A percentile compares a stretch with the other conserved stretches of the same genome.
These are phyloP conservation scores for Tinea pellionella DNA, from an alignment of 2,888 invertebrate genomes.

Conservation along the genomic window DNA sequence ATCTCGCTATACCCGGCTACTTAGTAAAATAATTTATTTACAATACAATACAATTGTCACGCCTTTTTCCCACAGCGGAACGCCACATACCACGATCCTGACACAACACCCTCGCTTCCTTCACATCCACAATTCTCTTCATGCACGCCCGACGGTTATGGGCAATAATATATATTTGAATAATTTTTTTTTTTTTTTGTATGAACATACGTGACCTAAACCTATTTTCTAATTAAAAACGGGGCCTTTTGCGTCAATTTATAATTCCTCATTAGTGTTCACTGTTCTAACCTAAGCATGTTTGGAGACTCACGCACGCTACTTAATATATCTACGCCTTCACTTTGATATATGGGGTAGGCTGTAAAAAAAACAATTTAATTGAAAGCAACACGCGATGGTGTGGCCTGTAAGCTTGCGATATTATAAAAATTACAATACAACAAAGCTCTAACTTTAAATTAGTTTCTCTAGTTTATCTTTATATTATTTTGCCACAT, in stretches of 20 bases:
- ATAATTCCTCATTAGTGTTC: constrained; percentile 12
- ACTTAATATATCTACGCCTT: constrained; percentile 18
- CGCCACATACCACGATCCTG: too few relatives aligned
- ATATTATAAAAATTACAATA: constrained; percentile 3
- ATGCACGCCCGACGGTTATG: too few relatives aligned
- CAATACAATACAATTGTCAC: too few relatives aligned
- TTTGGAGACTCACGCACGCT: constrained; percentile 9
- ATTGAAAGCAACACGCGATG: constrained; percentile 33
- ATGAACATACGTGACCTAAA: neutral
- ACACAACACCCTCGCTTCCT: too few relatives aligned
- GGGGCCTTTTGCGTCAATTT: constrained; percentile 4
- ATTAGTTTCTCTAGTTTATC: neutral
- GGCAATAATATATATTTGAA: too few relatives aligned
- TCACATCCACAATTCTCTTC: too few relatives aligned
- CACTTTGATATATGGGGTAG: constrained; percentile 16
- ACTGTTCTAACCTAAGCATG: constrained; percentile 9
- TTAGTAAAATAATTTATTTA: neutral
- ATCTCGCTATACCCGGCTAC: too few relatives aligned
- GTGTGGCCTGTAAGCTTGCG: constrained; percentile 15
- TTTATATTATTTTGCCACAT: too few relatives aligned
- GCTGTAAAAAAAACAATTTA: constrained; percentile 21
- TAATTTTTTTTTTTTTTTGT: neutral
- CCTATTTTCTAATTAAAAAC: constrained; percentile 7
- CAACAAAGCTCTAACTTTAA: neutral
- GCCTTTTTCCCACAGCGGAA: too few relatives aligned